phyloP scores from a whole-genome alignment of 2,797 vertebrate genomes.

The Dromococcyx pavoninus region DNA sequence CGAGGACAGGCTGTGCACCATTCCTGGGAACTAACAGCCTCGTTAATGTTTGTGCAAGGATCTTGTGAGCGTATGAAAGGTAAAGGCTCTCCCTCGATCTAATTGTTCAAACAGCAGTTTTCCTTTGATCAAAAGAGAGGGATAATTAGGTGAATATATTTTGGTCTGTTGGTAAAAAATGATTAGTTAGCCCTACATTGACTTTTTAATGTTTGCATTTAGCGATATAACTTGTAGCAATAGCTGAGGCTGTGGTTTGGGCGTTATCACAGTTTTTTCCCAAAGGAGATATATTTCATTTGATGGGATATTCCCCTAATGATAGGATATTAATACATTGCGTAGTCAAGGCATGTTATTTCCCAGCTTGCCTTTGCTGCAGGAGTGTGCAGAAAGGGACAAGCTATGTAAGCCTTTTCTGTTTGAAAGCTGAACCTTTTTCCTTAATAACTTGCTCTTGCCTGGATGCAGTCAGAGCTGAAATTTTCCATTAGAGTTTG shows the following conservation, averaged over 20 bases:
- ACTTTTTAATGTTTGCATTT: neutral
- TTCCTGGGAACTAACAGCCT: neutral
- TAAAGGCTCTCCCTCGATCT: neutral
- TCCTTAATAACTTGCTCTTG: constrained; percentile 54
- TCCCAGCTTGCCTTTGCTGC: constrained; percentile 20
- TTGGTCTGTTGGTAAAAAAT: neutral
- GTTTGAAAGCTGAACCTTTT: constrained; percentile 56
- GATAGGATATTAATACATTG: constrained; percentile 20
- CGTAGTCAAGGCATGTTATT: constrained; percentile 3
- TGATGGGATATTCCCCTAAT: neutral
- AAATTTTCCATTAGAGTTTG: constrained; percentile 70
- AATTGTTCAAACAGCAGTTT: neutral
- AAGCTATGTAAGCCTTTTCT: constrained; percentile 32
- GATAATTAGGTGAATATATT: neutral
- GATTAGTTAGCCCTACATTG: neutral
- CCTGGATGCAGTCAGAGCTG: constrained; percentile 49
- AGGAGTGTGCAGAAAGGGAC: neutral
- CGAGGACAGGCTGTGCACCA: neutral
- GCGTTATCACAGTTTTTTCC: neutral
- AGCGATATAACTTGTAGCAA: neutral
- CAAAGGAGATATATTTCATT: constrained; percentile 12
- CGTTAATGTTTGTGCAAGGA: neutral
- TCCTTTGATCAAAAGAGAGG: neutral
- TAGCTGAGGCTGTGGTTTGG: neutral
- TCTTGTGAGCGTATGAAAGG: neutral